Evolutionary conservation across 2,797 vertebrate genomes (phyloP).

Genomic region (Manis javanica): DNA sequence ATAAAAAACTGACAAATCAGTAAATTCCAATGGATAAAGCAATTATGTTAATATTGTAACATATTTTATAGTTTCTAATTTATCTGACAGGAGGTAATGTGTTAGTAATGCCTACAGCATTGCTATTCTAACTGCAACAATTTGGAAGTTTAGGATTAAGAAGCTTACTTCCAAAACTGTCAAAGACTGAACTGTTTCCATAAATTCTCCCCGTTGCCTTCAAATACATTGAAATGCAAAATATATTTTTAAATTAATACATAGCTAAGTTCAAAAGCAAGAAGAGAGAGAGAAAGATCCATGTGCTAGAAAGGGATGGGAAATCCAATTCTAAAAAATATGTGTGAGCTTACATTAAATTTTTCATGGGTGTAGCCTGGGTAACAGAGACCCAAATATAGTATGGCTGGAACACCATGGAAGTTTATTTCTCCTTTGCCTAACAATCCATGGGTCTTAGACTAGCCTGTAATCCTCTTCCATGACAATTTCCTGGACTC

Average conservation of each 20-base stretch:
- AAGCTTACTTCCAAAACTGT: background rate
- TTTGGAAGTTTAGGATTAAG: background rate
- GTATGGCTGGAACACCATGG: background rate
- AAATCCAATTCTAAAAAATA: background rate
- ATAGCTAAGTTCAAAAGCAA: background rate
- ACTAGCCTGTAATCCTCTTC: background rate
- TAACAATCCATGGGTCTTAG: background rate
- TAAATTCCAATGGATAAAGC: too few relatives aligned
- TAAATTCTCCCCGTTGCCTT: background rate
- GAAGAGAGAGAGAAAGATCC: background rate
- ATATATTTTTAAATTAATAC: background rate
- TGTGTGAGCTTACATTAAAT: background rate
- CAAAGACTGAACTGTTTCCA: background rate
- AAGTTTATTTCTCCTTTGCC: background rate
- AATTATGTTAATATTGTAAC: too few relatives aligned
- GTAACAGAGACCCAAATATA: background rate
- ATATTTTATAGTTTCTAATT: too few relatives aligned
- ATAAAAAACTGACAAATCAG: too few relatives aligned
- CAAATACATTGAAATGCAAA: background rate
- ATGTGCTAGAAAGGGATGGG: background rate
- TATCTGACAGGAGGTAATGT: too few relatives aligned
- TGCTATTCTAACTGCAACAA: too few relatives aligned
- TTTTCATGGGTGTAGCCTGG: background rate
- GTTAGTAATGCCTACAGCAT: too few relatives aligned
- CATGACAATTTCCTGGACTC: background rate